Evolutionary conservation across 30 jellyfish, hydroid and myxozoan genomes (phyloP), one percentile per base, ranked within the genome.

Genomic region (Cassiopea andromeda): DNA sequence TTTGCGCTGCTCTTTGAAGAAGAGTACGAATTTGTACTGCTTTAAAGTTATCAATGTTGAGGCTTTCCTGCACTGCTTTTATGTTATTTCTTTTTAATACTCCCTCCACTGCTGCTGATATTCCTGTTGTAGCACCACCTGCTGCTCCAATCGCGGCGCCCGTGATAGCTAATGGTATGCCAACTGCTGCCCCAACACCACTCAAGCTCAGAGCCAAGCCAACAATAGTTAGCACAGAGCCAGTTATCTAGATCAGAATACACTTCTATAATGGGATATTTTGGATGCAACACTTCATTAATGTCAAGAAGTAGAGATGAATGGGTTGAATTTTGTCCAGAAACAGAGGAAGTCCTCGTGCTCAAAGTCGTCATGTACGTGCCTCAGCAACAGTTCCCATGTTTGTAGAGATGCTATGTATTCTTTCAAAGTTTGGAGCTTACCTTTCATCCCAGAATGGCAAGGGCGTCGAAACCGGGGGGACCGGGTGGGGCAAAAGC

Each of bases 181-280:
- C 95, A 1, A 66, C 90, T 19, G 82, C 18, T 2, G 95, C 91
- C 44, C 75, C 80, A 19, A 88, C 87, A n/a, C 90, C 95, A 44
- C 80, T 77, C 16, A 88, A 59, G 19, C 69, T 7, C 44, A 88
- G 75, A 49, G 78, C 50, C 7, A 79, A 19, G 75, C 95, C 95
- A 48, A 78, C 86, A 15, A 79, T 58, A 1, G 80, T 75, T 73
- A 80, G 6, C 9, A 72, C 85, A 3, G 81, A 75, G 45, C 90
- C 90, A 14, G 59, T 0, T 46, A 88, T 79, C 90, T 88, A 58
- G 5, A 38, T 13, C 4, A 4, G 60, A 13, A 75, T 13, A 84
- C 17, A 70, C 44, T 16, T 12, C 17, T 12, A n/a, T n/a, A n/a
- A n/a, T n/a, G n/a, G n/a, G n/a, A n/a, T n/a, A n/a, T n/a, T n/a